Percentiles rank a stretch among this genome's conserved stretches.
Evolutionary conservation across 2,797 vertebrate genomes (phyloP).

Genomic region (Myripristis murdjan): DNA sequence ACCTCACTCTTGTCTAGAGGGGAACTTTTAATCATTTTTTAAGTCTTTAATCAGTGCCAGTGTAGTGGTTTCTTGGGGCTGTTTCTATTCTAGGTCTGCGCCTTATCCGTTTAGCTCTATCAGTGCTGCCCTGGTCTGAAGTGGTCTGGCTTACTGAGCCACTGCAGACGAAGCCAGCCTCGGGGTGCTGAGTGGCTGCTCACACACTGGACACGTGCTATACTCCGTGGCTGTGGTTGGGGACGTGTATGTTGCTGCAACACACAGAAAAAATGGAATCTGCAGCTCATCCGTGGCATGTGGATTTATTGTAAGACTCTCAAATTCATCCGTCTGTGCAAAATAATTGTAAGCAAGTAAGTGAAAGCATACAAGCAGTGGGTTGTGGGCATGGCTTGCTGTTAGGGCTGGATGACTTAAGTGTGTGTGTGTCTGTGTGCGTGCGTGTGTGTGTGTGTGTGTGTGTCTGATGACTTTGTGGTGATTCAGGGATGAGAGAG

Average conservation of each 20-base stretch:
- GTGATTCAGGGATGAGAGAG: constrained; percentile 47
- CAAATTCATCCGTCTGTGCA: constrained; percentile 4
- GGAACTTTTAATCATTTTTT: constrained; percentile 14
- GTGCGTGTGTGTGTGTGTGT: constrained; percentile 8
- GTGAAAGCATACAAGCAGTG: constrained; percentile 15
- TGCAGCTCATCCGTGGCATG: no score
- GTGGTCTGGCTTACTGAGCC: constrained; percentile 28
- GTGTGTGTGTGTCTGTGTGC: constrained; percentile 6
- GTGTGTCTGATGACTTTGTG: constrained; percentile 21
- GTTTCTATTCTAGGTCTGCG: constrained; percentile 64
- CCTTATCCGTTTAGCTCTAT: constrained; percentile 60
- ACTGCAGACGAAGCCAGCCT: constrained; percentile 28
- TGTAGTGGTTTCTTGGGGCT: constrained; percentile 40
- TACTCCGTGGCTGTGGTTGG: not conserved
- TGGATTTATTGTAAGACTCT: not conserved
- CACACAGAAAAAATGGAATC: no score
- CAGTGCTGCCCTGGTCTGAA: constrained; percentile 43
- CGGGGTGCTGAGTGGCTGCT: constrained; percentile 13
- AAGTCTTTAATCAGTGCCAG: constrained; percentile 33
- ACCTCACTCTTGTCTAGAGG: not conserved
- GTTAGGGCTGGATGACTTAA: constrained; percentile 6
- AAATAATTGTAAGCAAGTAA: not conserved
- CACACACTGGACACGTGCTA: constrained; percentile 20
- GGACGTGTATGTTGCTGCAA: constrained; percentile 3
- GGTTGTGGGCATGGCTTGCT: constrained; percentile 10